Conservation (phyloP, 2,888 invertebrate species). For the Cosmia trapezina region DNA sequence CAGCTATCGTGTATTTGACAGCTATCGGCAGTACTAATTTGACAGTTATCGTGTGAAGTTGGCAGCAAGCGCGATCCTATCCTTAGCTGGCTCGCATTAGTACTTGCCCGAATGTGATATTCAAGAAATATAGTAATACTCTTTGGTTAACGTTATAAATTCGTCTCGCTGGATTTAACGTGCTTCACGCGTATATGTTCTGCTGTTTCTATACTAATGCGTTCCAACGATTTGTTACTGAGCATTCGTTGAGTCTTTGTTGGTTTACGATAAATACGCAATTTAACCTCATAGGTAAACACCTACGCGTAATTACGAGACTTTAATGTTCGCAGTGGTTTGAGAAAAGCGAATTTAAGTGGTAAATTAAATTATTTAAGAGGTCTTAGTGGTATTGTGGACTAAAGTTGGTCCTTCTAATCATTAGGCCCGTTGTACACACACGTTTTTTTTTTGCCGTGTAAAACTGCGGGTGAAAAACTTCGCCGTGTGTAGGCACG, state of each 20-base stretch:
- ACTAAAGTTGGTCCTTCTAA: background rate
- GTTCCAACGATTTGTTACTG: constrained; percentile 50
- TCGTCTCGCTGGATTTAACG: constrained; percentile 45
- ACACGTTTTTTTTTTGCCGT: too few relatives aligned
- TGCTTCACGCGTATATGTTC: constrained; percentile 53
- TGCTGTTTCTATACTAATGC: constrained; percentile 52
- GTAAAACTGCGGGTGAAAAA: too few relatives aligned
- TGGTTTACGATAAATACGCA: constrained; percentile 42
- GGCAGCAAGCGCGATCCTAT: too few relatives aligned
- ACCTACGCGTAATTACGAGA: constrained; percentile 38
- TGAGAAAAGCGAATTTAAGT: constrained; percentile 20
- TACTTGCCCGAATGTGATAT: background rate
- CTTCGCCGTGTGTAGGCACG: too few relatives aligned
- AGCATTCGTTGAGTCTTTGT: constrained; percentile 39
- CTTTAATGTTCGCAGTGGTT: constrained; percentile 9
- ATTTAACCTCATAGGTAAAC: constrained; percentile 35
- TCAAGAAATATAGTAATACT: constrained; percentile 26
- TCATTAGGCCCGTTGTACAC: too few relatives aligned
- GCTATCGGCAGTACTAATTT: too few relatives aligned
- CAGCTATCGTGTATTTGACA: too few relatives aligned
- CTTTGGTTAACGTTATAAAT: constrained; percentile 44
- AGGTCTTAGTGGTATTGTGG: background rate
- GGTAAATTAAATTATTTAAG: too few relatives aligned
- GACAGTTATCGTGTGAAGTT: too few relatives aligned
- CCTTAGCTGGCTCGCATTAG: too few relatives aligned